Conservation (phyloP, 2,113 vertebrate genomes). For the Spea bombifrons region DNA sequence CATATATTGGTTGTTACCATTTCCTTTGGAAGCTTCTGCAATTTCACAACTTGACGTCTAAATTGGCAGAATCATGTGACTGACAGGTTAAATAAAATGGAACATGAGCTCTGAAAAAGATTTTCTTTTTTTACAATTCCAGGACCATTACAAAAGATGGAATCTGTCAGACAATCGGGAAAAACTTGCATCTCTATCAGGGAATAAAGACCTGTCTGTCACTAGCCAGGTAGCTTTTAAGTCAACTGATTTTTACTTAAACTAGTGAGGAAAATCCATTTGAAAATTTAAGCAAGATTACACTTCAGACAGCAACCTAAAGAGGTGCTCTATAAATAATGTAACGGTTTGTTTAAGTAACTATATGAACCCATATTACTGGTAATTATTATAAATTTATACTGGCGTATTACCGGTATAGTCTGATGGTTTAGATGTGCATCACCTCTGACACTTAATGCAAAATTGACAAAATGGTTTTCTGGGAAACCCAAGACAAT, state of each 20-base stretch:
- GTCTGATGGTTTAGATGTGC: too few species aligned
- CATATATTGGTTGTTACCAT: slow-evolving; percentile 25
- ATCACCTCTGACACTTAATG: too few species aligned
- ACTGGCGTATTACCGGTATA: too few species aligned
- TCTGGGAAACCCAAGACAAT: too few species aligned
- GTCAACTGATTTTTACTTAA: slow-evolving; percentile 14
- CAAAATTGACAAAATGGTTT: too few species aligned
- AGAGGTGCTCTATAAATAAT: too few species aligned
- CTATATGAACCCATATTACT: too few species aligned
- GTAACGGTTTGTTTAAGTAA: too few species aligned
- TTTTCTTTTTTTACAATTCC: slow-evolving; percentile 42
- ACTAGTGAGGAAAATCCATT: not conserved
- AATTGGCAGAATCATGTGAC: slow-evolving; percentile 40
- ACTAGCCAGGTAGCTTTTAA: not conserved
- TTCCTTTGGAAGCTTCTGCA: slow-evolving; percentile 32
- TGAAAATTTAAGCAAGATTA: too few species aligned
- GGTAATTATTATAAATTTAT: too few species aligned
- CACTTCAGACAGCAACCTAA: too few species aligned
- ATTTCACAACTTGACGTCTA: slow-evolving; percentile 44
- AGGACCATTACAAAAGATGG: slow-evolving; percentile 46
- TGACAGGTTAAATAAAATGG: slow-evolving; percentile 45
- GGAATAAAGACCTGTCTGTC: slow-evolving; percentile 41
- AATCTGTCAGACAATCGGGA: slow-evolving; percentile 42
- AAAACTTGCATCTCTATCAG: slow-evolving; percentile 35
- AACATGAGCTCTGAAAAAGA: slow-evolving; percentile 31